Evolutionary conservation across 2,113 vertebrate genomes (phyloP).

Genomic region (Oplegnathus fasciatus): DNA sequence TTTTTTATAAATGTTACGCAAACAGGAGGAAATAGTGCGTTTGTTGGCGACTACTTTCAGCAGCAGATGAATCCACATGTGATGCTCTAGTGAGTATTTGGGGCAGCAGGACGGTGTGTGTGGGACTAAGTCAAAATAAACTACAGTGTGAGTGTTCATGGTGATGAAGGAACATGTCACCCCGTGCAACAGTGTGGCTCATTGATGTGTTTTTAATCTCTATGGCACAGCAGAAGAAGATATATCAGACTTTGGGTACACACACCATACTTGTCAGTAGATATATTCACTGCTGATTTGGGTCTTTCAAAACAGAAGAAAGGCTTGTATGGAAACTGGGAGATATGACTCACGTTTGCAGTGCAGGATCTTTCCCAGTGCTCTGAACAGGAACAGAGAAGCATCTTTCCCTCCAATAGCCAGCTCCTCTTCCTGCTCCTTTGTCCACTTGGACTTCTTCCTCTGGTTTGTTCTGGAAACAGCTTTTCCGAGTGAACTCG

Average conservation of each 20-base stretch:
- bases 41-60: not conserved
- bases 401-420: slow-evolving; percentile 93
- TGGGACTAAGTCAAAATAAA: too few relatives aligned
- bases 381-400: slow-evolving; percentile 96
- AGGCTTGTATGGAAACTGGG: not conserved
- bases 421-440: slow-evolving; percentile 81
- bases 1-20: not conserved
- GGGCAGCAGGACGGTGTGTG: not conserved
- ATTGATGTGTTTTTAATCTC: not conserved
- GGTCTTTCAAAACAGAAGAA: not conserved
- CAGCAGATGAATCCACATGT: not conserved
- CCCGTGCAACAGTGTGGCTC: not conserved
- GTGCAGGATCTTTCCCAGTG: slow-evolving; percentile 96
- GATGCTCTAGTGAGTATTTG: not conserved
- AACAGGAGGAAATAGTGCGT: not conserved
- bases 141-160: too few relatives aligned
- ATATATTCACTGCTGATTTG: too few relatives aligned
- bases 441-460: slow-evolving; percentile 68
- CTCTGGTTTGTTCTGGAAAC: slow-evolving; percentile 79
- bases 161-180: not conserved
- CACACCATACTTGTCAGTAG: too few relatives aligned
- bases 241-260: not conserved
- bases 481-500: slow-evolving; percentile 66
- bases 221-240: not conserved
- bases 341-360: slow-evolving; percentile 92